phyloP scores from a whole-genome alignment of 2,113 vertebrate genomes.

The Barnardius zonarius region DNA sequence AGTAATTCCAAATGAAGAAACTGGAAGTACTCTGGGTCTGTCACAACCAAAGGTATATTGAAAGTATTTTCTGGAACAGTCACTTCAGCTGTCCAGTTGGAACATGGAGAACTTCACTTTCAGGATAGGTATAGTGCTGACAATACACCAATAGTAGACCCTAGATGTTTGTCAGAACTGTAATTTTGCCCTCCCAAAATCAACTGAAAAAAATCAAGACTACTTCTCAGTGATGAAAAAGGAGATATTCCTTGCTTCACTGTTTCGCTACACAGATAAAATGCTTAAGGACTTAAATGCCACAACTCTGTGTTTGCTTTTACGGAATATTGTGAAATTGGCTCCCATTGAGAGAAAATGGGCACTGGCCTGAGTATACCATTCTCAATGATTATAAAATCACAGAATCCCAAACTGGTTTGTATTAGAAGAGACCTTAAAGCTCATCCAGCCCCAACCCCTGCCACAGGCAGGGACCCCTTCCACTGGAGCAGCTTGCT shows the following conservation, averaged over 20 bases:
- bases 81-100: background rate
- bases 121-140: background rate
- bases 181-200: background rate
- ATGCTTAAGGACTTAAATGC: background rate
- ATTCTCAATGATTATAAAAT: too few relatives aligned
- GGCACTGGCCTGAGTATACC: background rate
- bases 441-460: too few relatives aligned
- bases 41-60: background rate
- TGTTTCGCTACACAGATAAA: background rate
- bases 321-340: background rate
- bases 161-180: background rate
- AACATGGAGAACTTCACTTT: background rate
- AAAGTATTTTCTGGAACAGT: background rate
- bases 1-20: background rate
- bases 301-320: background rate
- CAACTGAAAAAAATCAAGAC: background rate
- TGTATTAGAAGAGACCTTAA: too few relatives aligned
- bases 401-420: too few relatives aligned
- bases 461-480: rapidly evolving
- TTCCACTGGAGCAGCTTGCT: too few relatives aligned
- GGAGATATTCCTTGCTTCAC: background rate
- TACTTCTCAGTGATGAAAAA: background rate
- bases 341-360: background rate
- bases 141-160: background rate
- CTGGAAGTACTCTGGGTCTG: background rate